Base-by-base conservation (phyloP, 2,888 invertebrate species). In the Polietes domitor region DNA sequence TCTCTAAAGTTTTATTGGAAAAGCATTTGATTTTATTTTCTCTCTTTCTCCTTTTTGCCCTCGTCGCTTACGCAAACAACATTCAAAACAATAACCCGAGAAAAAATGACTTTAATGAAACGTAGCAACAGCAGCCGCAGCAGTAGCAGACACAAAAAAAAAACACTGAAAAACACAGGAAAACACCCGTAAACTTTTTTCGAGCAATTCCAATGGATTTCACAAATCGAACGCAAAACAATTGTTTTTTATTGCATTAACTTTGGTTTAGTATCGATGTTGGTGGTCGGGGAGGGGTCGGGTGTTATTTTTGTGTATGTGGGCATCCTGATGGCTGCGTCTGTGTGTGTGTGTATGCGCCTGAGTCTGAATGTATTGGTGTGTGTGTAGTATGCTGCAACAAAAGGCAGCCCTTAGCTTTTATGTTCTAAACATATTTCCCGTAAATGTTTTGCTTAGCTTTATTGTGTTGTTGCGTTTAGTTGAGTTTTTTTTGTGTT, bases 201-300 rank as follows among this genome's bases (percentile, higher is more conserved):
- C 65, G 15, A 37, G 2, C 68, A 43, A 43, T 68, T 65, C 28
- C 43, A 68, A 84, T 75, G 81, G 68, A 68, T 81, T 84, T 78
- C 80, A 65, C 80, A 83, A 84, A 84, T 82, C 81, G 81, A 78
- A 79, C 73, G 81, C 72, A 78, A 84, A 84, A 63, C 81, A 84
- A 84, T 84, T 84, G 82, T 70, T 81, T 84, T 84, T 82, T 81
- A 84, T 84, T 82, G 32, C 73, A 81, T 84, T 84, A 81, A 73
- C 83, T 83, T 83, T 81, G 75, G 72, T 75, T 78, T 75, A 17
- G 21, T 68, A 53, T 68, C 43, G 65, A 19, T 78, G 58, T 50
- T 50, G n/a, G 41, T 37, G 12, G 26, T 19, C 28, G 47, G 21
- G n/a, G 19, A 12, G 21, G 50, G 10, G 6, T 28, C 0, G 19